These are phyloP conservation scores for Allolobophora icterica DNA, from an alignment of 2,888 invertebrate species.

Conservation along the genomic window DNA sequence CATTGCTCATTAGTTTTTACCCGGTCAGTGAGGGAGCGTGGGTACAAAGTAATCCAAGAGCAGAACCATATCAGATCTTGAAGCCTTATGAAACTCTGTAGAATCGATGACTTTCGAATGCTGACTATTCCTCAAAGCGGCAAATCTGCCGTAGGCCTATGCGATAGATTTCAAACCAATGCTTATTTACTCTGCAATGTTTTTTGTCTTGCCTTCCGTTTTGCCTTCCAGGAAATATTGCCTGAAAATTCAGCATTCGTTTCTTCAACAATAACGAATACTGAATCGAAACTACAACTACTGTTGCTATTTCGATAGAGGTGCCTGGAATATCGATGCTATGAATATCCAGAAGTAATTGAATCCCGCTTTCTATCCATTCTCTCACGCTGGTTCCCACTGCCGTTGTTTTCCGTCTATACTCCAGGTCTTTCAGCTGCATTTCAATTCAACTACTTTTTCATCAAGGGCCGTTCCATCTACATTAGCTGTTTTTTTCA, in stretches of 20 bases:
- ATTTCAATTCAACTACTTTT: background rate
- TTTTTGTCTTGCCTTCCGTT: background rate
- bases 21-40: too few relatives aligned
- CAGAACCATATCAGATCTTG: background rate
- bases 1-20: too few relatives aligned
- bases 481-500: background rate
- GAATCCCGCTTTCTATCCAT: background rate
- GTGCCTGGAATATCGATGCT: background rate
- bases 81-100: background rate
- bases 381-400: background rate
- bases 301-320: background rate
- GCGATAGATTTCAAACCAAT: background rate
- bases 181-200: background rate
- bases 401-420: background rate
- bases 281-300: background rate
- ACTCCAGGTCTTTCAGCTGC: background rate
- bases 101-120: background rate
- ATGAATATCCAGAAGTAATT: background rate
- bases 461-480: background rate
- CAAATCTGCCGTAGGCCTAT: background rate
- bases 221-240: background rate
- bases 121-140: background rate
- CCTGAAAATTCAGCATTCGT: background rate
- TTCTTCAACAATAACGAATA: background rate
- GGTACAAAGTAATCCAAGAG: constrained; percentile 1